A percentile compares a stretch with the other conserved stretches of the same genome.
These are phyloP conservation scores for Drosophila nigricruria DNA, from an alignment of 2,888 invertebrate species.

Conservation along the genomic window DNA sequence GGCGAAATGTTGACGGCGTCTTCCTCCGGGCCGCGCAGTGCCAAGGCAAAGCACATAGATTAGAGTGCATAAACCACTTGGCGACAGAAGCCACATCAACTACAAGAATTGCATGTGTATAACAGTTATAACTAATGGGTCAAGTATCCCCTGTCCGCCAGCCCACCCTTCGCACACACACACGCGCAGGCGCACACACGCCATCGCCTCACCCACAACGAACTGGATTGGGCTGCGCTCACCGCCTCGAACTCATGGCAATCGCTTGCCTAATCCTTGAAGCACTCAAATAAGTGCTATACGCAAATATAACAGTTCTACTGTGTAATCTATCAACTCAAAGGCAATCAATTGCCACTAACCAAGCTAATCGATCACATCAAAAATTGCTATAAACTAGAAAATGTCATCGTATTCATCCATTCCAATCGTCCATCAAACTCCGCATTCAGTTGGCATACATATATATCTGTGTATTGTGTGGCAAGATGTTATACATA, in stretches of 20 bases:
- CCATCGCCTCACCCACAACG: neutral
- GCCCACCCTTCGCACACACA: neutral
- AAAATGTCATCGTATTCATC: constrained; percentile 42
- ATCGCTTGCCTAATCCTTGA: constrained; percentile 16
- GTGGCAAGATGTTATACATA: neutral
- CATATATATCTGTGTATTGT: constrained; percentile 16
- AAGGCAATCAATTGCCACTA: constrained; percentile 25
- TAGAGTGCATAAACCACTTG: constrained; percentile 14
- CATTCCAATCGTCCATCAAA: constrained; percentile 6
- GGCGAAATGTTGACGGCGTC: constrained; percentile 31
- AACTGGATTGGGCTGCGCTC: neutral
- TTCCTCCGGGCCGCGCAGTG: constrained; percentile 22
- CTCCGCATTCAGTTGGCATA: constrained; percentile 22
- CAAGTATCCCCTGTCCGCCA: constrained; percentile 19
- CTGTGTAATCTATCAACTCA: neutral
- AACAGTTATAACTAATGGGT: constrained; percentile 21
- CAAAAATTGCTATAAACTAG: neutral
- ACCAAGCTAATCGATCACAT: constrained; percentile 4
- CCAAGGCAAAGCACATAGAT: constrained; percentile 14
- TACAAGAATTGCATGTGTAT: constrained; percentile 23
- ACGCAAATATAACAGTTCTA: neutral
- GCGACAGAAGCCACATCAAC: constrained; percentile 1
- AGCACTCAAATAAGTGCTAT: constrained; percentile 17
- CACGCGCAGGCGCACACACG: constrained; percentile 7
- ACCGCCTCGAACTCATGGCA: neutral